Base-by-base conservation (phyloP, 2,797 vertebrate genomes). In the Bovichtus variegatus region DNA sequence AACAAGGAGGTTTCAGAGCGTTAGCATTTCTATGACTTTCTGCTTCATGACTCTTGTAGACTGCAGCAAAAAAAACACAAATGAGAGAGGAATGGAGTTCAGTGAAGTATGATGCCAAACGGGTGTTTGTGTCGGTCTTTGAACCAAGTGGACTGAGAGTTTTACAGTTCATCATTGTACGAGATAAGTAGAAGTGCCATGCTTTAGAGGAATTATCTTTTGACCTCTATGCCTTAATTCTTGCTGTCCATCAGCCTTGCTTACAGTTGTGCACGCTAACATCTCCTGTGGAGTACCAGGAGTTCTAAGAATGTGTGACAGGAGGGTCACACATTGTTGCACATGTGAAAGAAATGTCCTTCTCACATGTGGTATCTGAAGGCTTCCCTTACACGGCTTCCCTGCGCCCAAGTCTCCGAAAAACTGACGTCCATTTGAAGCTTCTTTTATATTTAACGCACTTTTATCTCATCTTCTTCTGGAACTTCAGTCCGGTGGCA, bases 191-290 rank as follows among this genome's bases (percentile, higher is more conserved):
- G 43, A 57, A 49, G 15, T 55, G 34, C 46, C 18, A 55, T 25
- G 36, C 41, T 67, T 44, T 34, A 40, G 11, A 72, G n/a, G 34
- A 49, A 74, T 36, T 57, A 53, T 49, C 60, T 41, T 53, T 40
- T 74, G 63, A 73, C 46, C 54, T 63, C 29, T 27, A 25, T 50
- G 36, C 23, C 43, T 51, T 27, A 60, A 49, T 49, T 77, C 38
- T 12, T 23, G 5, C 16, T 63, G 57, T 68, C 25, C 21, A 31
- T 71, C 46, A 49, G 10, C 46, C 36, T 27, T 7, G 6, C 51
- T 63, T 53, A 50, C 23, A 41, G 19, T 62, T 69, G 38, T 21
- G 6, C 38, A 7, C 59, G 53, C 23, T 36, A 9, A 15, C 21
- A 16, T 34, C 44, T 57, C 54, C 44, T 49, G 25, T 29, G 34